Base-by-base conservation (phyloP, 2,113 vertebrate species). In the Paraplagusia blochii region DNA sequence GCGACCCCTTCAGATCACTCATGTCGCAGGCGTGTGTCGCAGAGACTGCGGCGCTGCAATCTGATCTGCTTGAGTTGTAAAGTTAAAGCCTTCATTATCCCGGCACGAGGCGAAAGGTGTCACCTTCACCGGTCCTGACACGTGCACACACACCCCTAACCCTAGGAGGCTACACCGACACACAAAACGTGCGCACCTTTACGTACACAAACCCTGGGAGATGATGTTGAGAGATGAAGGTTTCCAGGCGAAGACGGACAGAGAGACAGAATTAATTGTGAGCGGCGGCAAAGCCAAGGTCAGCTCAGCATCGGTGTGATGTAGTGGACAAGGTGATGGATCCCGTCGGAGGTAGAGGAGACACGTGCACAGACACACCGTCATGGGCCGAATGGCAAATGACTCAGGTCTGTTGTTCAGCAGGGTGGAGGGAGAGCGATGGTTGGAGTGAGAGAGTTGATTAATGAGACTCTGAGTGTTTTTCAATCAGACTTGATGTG, bases 41-140 rank as follows among this genome's bases (percentile, higher is more conserved):
- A 61, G 72, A 49, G 60, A 73, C 69, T 66, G 63, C 42, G 48
- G 74, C 16, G 86, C 68, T 69, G 84, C 66, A 70, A 82, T 78
- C 74, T 85, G 77, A 89, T 90, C 79, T 86, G 85, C 81, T 89
- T 66, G 58, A 89, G 76, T 89, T 82, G 60, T 85, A 48, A 90
- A 92, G 77, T 90, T 91, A 76, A 90, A 71, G 80, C 82, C 86
- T 92, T 90, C 79, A 76, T 94, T 94, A 88, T 93, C 90, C 91
- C 89, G 77, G 81, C 89, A 94, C 93, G 94, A 91, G 77, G 90
- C 90, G 67, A 89, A 90, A 92, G 91, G 90, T 91, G 91, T 98
- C 88, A 91, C 91, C 90, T 98, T 98, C 91, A 93, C 94, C 84
- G 94, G 95, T 86, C 94, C 93, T 76, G 93, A 96, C 89, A 93